Conservation (phyloP, 2,888 invertebrate species). For the Deilephila elpenor region DNA sequence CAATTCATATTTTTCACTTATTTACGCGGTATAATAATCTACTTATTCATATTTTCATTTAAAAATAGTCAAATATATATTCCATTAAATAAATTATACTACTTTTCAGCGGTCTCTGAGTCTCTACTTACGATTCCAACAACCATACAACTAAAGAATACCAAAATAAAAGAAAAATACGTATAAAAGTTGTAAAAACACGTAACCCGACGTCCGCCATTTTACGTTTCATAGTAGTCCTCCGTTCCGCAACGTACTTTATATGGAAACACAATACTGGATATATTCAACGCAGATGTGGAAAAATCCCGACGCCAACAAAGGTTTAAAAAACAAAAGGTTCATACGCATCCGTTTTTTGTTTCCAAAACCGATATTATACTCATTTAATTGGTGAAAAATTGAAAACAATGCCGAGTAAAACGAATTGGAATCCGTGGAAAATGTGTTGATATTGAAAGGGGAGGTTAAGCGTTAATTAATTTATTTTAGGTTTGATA, state of each 20-base stretch:
- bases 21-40: too few species aligned
- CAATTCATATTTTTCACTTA: too few species aligned
- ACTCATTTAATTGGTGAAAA: slow-evolving; percentile 18
- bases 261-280: slow-evolving; percentile 19
- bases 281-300: slow-evolving; percentile 23
- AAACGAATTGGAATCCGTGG: background rate
- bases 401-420: slow-evolving; percentile 1
- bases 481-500: too few species aligned
- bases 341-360: slow-evolving; percentile 15
- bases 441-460: background rate
- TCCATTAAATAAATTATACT: too few species aligned
- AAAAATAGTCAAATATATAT: too few species aligned
- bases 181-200: background rate
- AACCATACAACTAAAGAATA: background rate
- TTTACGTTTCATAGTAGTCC: slow-evolving; percentile 13
- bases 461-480: background rate
- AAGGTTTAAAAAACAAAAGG: slow-evolving; percentile 18
- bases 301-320: background rate
- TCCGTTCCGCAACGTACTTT: background rate
- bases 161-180: background rate
- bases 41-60: too few species aligned
- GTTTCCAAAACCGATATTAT: slow-evolving; percentile 20
- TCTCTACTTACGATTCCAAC: too few species aligned
- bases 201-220: background rate
- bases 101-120: too few species aligned